Conservation (phyloP, 2,113 vertebrate species). For the Strix uralensis region DNA sequence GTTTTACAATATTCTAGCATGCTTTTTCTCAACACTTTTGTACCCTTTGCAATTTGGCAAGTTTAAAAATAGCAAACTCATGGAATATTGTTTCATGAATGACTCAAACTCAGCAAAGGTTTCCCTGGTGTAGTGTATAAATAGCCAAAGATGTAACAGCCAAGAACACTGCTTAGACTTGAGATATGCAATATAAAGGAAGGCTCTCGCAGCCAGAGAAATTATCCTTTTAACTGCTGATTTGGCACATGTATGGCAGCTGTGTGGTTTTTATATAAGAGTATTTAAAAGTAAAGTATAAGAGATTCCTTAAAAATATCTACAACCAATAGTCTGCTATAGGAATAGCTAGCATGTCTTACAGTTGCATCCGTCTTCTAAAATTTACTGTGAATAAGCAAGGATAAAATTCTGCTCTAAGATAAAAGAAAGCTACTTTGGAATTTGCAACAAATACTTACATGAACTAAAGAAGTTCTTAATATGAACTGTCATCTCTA, state of each 20-base stretch:
- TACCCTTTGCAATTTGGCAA: not conserved
- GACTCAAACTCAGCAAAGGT: not conserved
- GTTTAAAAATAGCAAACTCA: not conserved
- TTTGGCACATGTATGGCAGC: not conserved
- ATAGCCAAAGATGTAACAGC: not conserved
- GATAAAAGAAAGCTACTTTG: not conserved
- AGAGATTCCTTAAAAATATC: not conserved
- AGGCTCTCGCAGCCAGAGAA: not conserved
- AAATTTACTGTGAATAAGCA: slow-evolving; percentile 7
- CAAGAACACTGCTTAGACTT: not conserved
- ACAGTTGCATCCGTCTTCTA: not conserved
- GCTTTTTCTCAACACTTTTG: not conserved
- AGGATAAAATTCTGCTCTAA: slow-evolving; percentile 21
- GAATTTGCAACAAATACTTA: not conserved
- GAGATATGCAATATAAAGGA: not conserved
- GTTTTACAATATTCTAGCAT: not conserved
- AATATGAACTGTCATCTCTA: not conserved
- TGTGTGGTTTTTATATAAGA: not conserved
- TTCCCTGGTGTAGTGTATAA: not conserved
- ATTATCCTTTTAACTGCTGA: not conserved
- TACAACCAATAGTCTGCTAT: not conserved
- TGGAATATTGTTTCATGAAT: not conserved
- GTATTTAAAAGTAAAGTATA: not conserved
- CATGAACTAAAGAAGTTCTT: not conserved
- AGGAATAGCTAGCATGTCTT: not conserved